phyloP scores from a whole-genome alignment of 2,797 vertebrate species.

The Coccyzus lansbergi region DNA sequence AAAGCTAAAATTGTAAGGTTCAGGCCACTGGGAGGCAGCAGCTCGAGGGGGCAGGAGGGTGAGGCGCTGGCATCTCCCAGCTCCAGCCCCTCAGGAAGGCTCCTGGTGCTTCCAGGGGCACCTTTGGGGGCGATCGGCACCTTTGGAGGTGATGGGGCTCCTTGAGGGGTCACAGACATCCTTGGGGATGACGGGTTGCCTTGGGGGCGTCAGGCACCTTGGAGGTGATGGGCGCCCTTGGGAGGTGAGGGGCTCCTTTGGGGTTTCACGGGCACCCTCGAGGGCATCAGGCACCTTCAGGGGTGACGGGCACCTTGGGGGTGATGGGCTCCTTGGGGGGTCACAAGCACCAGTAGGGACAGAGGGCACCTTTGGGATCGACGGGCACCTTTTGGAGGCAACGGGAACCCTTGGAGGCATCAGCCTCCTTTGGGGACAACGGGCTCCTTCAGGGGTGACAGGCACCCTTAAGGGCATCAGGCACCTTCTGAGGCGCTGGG shows the following conservation, averaged over 20 bases:
- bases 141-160: neutral
- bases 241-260: neutral
- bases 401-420: neutral
- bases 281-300: neutral
- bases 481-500: neutral
- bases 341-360: neutral
- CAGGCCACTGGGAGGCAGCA: conserved; percentile 51
- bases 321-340: neutral
- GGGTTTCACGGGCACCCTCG: neutral
- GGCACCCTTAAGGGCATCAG: neutral
- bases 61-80: neutral
- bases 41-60: conserved; percentile 39
- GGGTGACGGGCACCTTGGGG: neutral
- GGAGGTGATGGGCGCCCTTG: neutral
- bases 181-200: neutral
- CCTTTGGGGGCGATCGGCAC: neutral
- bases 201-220: no score
- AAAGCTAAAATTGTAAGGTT: conserved; percentile 70
- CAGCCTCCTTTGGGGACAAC: neutral
- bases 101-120: neutral
- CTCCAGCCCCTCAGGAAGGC: neutral
- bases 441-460: neutral
- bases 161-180: neutral
- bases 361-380: no score
- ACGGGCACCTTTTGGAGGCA: neutral